Evolutionary conservation across 2,797 vertebrate genomes (phyloP).

Genomic region (Ptychadena robeensis): DNA sequence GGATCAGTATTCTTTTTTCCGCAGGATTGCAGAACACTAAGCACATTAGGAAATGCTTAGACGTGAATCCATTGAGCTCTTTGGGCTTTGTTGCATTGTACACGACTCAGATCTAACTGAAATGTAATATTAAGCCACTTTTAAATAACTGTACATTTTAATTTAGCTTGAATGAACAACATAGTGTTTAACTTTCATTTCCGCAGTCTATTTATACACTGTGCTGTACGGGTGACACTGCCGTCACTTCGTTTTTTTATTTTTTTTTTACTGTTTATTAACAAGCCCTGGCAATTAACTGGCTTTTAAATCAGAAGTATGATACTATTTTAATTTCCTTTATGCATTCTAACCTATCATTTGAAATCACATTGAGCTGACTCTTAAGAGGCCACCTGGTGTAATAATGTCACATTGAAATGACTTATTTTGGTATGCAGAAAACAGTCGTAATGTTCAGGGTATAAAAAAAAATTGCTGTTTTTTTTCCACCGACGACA

Average conservation of each 20-base stretch:
- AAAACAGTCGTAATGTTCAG: constrained; percentile 77
- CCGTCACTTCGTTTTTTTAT: constrained; percentile 69
- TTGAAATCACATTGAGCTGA: constrained; percentile 85
- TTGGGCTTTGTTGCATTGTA: not conserved
- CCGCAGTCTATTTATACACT: constrained; percentile 49
- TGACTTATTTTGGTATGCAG: constrained; percentile 75
- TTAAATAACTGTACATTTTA: constrained; percentile 4
- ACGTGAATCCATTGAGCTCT: not conserved
- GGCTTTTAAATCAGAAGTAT: constrained; percentile 86
- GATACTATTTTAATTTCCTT: constrained; percentile 86
- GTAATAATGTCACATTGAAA: constrained; percentile 82
- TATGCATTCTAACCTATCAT: constrained; percentile 84
- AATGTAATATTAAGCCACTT: constrained; percentile 15
- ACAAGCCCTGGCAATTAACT: constrained; percentile 84
- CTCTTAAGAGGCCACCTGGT: constrained; percentile 84
- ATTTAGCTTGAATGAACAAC: constrained; percentile 20
- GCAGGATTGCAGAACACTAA: constrained; percentile 1
- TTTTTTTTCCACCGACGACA: constrained; percentile 78
- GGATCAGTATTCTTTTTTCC: not conserved
- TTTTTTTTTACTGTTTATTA: constrained; percentile 81
- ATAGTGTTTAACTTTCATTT: constrained; percentile 32
- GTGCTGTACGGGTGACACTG: constrained; percentile 68
- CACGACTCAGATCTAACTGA: not conserved
- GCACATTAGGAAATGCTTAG: constrained; percentile 20
- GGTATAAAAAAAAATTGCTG: constrained; percentile 67